A percentile compares a stretch with the other conserved stretches of the same genome.
phyloP scores from a whole-genome alignment of 2,113 vertebrate genomes.

The Oryzias curvinotus region DNA sequence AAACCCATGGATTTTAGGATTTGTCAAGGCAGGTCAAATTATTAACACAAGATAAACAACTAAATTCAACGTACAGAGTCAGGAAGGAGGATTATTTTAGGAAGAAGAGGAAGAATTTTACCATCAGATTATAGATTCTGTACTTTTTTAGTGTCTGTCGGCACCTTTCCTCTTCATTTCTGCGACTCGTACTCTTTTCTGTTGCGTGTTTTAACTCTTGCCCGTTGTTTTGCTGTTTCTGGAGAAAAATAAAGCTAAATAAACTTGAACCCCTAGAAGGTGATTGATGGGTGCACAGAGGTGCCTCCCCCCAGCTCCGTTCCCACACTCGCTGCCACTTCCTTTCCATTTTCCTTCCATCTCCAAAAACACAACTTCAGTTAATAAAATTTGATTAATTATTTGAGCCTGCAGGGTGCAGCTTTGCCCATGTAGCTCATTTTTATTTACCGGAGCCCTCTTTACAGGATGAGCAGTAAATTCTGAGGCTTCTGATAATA shows the following conservation, averaged over 20 bases:
- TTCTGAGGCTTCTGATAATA: conserved; percentile 29
- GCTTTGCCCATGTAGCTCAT: conserved; percentile 34
- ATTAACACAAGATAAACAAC: no score
- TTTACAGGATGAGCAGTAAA: conserved; percentile 16
- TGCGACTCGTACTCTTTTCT: no score
- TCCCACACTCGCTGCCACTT: conserved; percentile 47
- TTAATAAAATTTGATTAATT: conserved; percentile 62
- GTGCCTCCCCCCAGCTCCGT: conserved; percentile 39
- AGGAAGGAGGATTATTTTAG: no score
- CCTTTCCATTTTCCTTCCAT: conserved; percentile 3
- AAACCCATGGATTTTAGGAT: no score
- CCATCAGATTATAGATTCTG: no score
- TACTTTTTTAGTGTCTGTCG: no score
- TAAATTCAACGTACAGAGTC: no score
- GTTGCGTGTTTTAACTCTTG: no score
- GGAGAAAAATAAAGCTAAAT: conserved; percentile 69
- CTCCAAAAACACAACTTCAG: conserved; percentile 14
- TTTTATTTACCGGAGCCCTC: conserved; percentile 34
- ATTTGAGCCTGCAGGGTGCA: conserved; percentile 32
- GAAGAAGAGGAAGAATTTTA: no score
- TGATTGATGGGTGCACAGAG: conserved; percentile 71
- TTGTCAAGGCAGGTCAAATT: no score
- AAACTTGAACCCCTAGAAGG: conserved; percentile 65
- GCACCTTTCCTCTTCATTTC: no score
- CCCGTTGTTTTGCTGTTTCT: conserved; percentile 29